phyloP scores from a whole-genome alignment of 2,888 invertebrate species.

The Synanthedon formicaeformis region DNA sequence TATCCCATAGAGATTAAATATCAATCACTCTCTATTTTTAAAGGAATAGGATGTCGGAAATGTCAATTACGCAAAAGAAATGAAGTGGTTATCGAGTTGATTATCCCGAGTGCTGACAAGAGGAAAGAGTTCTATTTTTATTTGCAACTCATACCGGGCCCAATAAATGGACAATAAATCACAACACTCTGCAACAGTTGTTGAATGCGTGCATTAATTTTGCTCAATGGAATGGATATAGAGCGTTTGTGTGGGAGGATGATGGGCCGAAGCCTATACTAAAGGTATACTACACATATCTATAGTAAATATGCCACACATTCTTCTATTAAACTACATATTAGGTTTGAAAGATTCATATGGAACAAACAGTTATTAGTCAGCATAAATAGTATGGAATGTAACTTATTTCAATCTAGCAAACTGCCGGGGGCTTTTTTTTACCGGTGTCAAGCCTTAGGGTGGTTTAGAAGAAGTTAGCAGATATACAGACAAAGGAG shows the following conservation, averaged over 20 bases:
- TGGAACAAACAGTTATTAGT: too few species aligned
- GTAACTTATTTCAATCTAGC: too few species aligned
- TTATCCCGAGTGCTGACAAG: conserved; percentile 15
- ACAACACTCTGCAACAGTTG: conserved; percentile 31
- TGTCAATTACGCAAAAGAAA: background rate
- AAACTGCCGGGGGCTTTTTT: too few species aligned
- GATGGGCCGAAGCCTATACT: conserved; percentile 3
- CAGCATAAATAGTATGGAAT: too few species aligned
- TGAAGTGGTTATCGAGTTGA: background rate
- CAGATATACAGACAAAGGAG: too few species aligned
- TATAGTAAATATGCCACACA: too few species aligned
- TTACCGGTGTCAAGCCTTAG: too few species aligned
- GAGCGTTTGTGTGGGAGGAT: conserved; percentile 19
- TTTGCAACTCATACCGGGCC: conserved; percentile 9
- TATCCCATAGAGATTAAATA: too few species aligned
- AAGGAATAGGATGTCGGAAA: background rate
- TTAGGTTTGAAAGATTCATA: too few species aligned
- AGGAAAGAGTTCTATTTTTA: conserved; percentile 34
- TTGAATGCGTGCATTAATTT: conserved; percentile 51
- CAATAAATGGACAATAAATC: conserved; percentile 65
- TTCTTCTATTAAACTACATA: too few species aligned
- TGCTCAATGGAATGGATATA: conserved; percentile 19
- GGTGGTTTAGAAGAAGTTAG: too few species aligned
- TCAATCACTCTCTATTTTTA: background rate
- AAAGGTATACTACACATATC: background rate